Evolutionary conservation across 1,140 invertebrate species (phyloP).

Genomic region (Pissodes strobi): DNA sequence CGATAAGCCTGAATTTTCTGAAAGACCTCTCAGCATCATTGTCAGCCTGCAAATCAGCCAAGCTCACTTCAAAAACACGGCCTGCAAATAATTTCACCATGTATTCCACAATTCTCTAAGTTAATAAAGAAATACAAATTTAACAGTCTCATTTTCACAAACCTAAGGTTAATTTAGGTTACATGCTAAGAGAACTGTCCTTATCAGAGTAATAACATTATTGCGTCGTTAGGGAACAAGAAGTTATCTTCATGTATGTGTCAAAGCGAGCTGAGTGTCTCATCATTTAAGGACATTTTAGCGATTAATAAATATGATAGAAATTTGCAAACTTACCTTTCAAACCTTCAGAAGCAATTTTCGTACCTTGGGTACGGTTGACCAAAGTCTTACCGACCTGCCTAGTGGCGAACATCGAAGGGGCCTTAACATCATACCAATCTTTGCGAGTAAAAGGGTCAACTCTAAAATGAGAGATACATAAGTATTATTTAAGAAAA

Average conservation of each 20-base stretch:
- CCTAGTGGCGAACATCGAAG: constrained; percentile 94
- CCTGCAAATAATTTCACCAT: constrained; percentile 23
- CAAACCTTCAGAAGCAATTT: constrained; percentile 96
- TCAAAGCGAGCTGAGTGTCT: constrained; percentile 55
- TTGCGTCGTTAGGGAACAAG: constrained; percentile 57
- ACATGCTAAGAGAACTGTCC: too few species aligned
- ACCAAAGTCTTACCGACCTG: constrained; percentile 98
- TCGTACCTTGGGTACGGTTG: constrained; percentile 85
- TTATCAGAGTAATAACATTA: neutral
- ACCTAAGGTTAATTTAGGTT: too few species aligned
- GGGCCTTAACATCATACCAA: constrained; percentile 99
- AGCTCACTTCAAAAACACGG: constrained; percentile 94
- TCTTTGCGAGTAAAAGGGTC: constrained; percentile 99
- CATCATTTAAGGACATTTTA: constrained; percentile 45
- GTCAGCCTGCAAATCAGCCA: constrained; percentile 95
- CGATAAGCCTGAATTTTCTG: constrained; percentile 95
- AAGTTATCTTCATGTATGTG: constrained; percentile 59
- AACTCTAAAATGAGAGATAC: constrained; percentile 86
- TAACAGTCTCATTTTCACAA: too few species aligned
- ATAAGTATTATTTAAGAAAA: too few species aligned
- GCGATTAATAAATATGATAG: too few species aligned
- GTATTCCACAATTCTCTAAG: too few species aligned
- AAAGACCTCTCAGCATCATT: constrained; percentile 95
- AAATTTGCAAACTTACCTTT: too few species aligned
- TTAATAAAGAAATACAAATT: too few species aligned